Evolutionary conservation across 2,888 invertebrate species (phyloP), one percentile per base, ranked within the genome.

Genomic region (Temnothorax ravouxi): DNA sequence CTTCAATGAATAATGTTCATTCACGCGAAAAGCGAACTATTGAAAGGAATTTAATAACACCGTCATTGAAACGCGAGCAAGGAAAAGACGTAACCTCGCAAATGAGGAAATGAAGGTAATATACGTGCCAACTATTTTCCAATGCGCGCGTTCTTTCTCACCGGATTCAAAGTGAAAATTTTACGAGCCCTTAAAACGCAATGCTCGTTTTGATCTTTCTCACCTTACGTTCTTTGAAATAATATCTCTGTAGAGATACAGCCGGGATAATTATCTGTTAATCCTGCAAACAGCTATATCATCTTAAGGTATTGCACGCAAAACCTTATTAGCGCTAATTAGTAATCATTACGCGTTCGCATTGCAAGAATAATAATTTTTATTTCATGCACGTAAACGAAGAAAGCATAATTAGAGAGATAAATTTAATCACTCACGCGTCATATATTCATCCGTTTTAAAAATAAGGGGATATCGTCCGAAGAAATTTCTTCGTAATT

Each of bases 21-120:
- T 80, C 79, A 59, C 56, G 79, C 59, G 72, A 72, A 34, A 72
- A 59, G 59, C 21, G 41, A 29, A 67, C 79, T 80, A 80, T 80
- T 80, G 71, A 80, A 59, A 80, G 72, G 79, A 72, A 80, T 80
- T 80, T 80, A 80, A 80, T 80, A 80, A 80, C 72, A 71, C 47
- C 34, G 47, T 80, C 79, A 72, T 80, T 72, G 79, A 79, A 71
- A 59, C 71, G 71, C 71, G 34, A 72, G 34, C 56, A 18, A 59
- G 79, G 72, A 59, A 38, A 72, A 71, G 59, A 80, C 47, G 56
- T 72, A 80, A 72, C 72, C 79, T 56, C 21, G 47, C 72, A 59
- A 72, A 72, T 79, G 54, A 71, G 72, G 34, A 72, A 80, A 72
- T 72, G 38, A 59, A 47, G 47, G 13, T 59, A 80, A 71, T 38